Evolutionary conservation across 2,888 invertebrate genomes (phyloP).

Genomic region (Muscina levida): DNA sequence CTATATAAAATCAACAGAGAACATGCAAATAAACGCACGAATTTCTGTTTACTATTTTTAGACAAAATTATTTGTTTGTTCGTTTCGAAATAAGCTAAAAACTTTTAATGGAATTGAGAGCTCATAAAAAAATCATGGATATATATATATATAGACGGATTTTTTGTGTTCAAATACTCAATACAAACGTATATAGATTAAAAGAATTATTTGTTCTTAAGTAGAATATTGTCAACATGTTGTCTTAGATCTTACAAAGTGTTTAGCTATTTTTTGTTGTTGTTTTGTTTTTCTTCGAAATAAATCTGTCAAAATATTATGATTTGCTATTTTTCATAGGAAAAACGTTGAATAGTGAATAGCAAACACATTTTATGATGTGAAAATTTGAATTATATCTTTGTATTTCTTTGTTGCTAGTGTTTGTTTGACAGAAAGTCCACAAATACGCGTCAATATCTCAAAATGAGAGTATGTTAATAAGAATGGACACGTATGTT

Average conservation of each 20-base stretch:
- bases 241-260: background rate
- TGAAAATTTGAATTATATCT: too few species aligned
- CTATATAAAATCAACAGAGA: too few species aligned
- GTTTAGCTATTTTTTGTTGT: conserved; percentile 1
- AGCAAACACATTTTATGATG: conserved; percentile 11
- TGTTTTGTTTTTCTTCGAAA: background rate
- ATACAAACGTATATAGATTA: too few species aligned
- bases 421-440: too few species aligned
- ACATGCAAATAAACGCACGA: background rate
- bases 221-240: conserved; percentile 13
- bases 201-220: background rate
- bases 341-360: conserved; percentile 7
- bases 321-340: conserved; percentile 11
- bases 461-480: too few species aligned
- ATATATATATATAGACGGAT: too few species aligned
- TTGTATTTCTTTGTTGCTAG: too few species aligned
- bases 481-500: too few species aligned
- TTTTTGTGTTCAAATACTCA: background rate
- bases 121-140: background rate
- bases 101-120: background rate
- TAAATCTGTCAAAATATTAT: conserved; percentile 53
- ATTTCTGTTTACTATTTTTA: conserved; percentile 9
- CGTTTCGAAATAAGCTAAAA: too few species aligned
- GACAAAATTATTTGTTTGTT: conserved; percentile 12
- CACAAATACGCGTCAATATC: too few species aligned